Base-by-base conservation (phyloP, 1,140 invertebrate genomes). In the Zaprionus taronus region DNA sequence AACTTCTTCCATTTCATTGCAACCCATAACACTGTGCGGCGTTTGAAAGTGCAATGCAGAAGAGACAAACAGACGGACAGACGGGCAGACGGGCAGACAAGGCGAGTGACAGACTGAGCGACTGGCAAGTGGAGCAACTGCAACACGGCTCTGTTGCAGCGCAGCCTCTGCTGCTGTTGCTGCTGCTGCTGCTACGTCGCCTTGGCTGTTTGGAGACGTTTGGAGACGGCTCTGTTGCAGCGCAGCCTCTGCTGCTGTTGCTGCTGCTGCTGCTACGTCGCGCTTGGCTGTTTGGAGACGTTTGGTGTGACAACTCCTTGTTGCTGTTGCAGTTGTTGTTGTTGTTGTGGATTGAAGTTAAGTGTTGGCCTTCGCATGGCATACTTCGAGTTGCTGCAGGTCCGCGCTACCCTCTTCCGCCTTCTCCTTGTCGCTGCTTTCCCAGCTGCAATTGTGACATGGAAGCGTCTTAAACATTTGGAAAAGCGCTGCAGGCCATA, bases 21-120 rank as follows among this genome's bases (percentile, higher is more conserved):
- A 11, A 28, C 36, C 24, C 9, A 44, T 1, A 0, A 20, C 78
- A 84, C 69, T 69, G 74, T 84, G 38, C 56, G 36, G 64, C 78
- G 26, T 68, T 81, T 81, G 72, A 77, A 86, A 79, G 83, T 79
- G 71, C n/a, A 26, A n/a, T 82, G 75, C n/a, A 26, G 12, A 14
- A 53, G 28, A 34, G 51, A 47, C 51, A 53, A 58, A 72, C 65
- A 62, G 63, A 24, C 56, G 31, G 34, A 44, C n/a, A n/a, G n/a
- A n/a, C 20, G 20, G 20, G 20, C 58, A 20, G 24, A 36, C 14
- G 57, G 55, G 44, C 76, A 62, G 63, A 66, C 62, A 72, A 72
- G 15, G 20, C n/a, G 28, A 36, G 55, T 56, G 66, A 41, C 63
- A 31, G 57, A 55, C 58, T 15, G 17, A 36, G n/a, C 53, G 60